These are phyloP conservation scores for Phortica okadai DNA, from an alignment of 2,888 invertebrate species.

Conservation along the genomic window DNA sequence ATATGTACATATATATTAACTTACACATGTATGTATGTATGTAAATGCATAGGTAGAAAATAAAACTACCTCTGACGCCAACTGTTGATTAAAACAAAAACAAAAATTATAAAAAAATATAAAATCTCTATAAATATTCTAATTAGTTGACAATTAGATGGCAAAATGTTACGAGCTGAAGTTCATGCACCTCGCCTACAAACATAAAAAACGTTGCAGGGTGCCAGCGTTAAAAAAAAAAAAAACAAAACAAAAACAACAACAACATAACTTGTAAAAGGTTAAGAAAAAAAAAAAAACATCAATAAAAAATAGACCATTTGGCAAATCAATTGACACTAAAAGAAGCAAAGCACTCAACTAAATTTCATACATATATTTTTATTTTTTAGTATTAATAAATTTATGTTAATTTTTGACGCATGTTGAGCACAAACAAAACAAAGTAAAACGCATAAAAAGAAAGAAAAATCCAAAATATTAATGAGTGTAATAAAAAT, in stretches of 20 bases:
- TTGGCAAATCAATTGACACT: constrained; percentile 11
- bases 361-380: neutral
- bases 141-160: neutral
- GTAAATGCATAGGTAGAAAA: too few species aligned
- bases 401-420: constrained; percentile 19
- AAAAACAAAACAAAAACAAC: neutral
- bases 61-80: too few species aligned
- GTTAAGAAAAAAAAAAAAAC: neutral
- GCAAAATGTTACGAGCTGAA: constrained; percentile 36
- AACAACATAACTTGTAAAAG: neutral
- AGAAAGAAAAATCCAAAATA: neutral
- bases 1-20: neutral
- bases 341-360: neutral
- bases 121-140: too few species aligned
- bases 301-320: neutral
- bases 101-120: neutral
- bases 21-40: neutral
- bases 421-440: neutral
- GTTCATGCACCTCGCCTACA: constrained; percentile 48
- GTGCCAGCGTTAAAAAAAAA: constrained; percentile 40
- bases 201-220: constrained; percentile 58
- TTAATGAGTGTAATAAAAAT: neutral
- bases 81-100: neutral
- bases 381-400: constrained; percentile 17
- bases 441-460: neutral